phyloP scores from a whole-genome alignment of 2,113 vertebrate species.

The Loxodonta africana region DNA sequence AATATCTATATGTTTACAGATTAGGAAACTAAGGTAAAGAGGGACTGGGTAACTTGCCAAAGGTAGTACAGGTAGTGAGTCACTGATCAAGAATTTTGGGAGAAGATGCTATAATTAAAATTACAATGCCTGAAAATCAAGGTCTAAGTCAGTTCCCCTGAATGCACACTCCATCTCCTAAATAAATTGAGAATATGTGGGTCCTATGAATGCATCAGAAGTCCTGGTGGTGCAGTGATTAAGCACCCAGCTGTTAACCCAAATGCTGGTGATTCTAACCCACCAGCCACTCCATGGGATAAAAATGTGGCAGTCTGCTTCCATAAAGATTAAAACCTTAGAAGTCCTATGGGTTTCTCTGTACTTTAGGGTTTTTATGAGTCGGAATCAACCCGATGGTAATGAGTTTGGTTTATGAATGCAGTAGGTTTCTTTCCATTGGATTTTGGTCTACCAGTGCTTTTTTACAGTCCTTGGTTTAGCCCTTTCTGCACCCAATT shows the following conservation, averaged over 20 bases:
- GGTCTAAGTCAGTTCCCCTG: neutral
- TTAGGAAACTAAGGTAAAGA: neutral
- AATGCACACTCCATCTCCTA: neutral
- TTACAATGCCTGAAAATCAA: neutral
- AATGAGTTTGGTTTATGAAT: neutral
- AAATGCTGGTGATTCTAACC: too few relatives aligned
- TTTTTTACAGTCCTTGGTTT: neutral
- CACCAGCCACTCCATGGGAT: too few relatives aligned
- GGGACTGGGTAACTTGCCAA: neutral
- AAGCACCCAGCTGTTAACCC: too few relatives aligned
- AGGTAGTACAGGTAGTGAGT: neutral
- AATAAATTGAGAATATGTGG: neutral
- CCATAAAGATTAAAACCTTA: too few relatives aligned
- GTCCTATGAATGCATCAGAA: neutral
- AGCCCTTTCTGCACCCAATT: too few relatives aligned
- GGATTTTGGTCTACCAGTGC: neutral
- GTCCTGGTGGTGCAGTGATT: too few relatives aligned
- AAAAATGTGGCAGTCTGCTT: too few relatives aligned
- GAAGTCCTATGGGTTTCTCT: too few relatives aligned
- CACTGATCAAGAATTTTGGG: neutral
- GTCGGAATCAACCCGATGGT: neutral
- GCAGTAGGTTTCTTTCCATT: neutral
- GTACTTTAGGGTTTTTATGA: too few relatives aligned
- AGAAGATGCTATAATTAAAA: neutral
- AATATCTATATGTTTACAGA: neutral